Percentiles rank a stretch among this genome's conserved stretches.
Conservation (phyloP, 1,140 invertebrate genomes). For the Caerostris extrusa region DNA sequence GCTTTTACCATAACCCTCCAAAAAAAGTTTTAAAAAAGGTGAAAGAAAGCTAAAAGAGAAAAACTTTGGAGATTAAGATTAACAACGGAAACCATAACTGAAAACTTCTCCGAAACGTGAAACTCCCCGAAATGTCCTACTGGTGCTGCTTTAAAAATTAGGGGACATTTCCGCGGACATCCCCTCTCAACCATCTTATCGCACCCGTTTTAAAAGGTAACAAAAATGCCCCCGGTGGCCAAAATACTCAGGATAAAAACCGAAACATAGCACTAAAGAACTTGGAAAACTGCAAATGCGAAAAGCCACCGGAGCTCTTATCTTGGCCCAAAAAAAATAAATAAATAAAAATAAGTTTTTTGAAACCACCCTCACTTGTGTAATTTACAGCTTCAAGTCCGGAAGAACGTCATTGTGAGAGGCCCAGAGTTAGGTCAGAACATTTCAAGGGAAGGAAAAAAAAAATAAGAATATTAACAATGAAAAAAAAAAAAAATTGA, state of each 20-base stretch:
- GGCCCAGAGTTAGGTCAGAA: constrained; percentile 59
- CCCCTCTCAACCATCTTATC: neutral
- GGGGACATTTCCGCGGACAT: constrained; percentile 43
- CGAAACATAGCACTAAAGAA: constrained; percentile 47
- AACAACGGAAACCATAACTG: constrained; percentile 39
- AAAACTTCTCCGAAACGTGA: constrained; percentile 41
- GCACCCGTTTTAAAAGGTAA: constrained; percentile 16
- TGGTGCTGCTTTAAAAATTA: constrained; percentile 51
- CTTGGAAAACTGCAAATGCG: constrained; percentile 54
- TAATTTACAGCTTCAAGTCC: constrained; percentile 74
- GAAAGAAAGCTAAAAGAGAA: constrained; percentile 15
- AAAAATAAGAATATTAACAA: constrained; percentile 24
- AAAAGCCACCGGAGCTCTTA: constrained; percentile 37
- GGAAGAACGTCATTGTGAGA: constrained; percentile 74
- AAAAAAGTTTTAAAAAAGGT: neutral
- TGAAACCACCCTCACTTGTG: constrained; percentile 71
- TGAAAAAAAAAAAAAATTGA: neutral
- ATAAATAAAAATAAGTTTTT: constrained; percentile 54
- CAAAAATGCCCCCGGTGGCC: constrained; percentile 50
- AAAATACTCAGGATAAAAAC: constrained; percentile 44
- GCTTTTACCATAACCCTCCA: neutral
- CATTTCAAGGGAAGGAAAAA: constrained; percentile 36
- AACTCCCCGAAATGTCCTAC: constrained; percentile 12
- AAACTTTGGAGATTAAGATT: constrained; percentile 59
- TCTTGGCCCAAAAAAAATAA: constrained; percentile 22